Conservation (phyloP, 2,888 invertebrate genomes). For the Galerucella pusilla region DNA sequence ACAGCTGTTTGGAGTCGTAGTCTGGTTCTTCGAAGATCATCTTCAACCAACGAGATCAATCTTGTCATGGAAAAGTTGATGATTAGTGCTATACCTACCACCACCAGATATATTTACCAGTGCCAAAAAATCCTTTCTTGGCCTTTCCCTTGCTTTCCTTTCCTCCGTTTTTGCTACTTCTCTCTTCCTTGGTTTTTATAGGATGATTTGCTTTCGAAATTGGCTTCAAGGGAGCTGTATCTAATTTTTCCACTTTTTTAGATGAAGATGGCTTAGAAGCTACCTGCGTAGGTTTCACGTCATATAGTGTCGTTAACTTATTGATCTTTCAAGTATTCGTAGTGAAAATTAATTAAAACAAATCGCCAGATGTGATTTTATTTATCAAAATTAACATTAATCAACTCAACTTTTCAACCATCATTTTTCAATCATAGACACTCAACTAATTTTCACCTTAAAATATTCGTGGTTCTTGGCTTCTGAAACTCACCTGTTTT, state of each 20-base stretch:
- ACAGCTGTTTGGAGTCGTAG: slow-evolving; percentile 49
- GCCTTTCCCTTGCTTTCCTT: slow-evolving; percentile 73
- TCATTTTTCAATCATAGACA: background rate
- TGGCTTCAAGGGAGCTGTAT: slow-evolving; percentile 60
- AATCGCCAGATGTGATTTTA: no score
- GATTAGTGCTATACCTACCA: slow-evolving; percentile 69
- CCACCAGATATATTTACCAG: slow-evolving; percentile 87
- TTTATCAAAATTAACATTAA: no score
- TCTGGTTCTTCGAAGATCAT: slow-evolving; percentile 48
- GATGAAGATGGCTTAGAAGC: slow-evolving; percentile 49
- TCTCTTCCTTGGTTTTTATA: slow-evolving; percentile 41
- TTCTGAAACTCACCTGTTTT: slow-evolving; percentile 45
- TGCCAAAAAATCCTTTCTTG: slow-evolving; percentile 86
- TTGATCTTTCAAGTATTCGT: background rate
- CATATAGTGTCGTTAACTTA: slow-evolving; percentile 5
- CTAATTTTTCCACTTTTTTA: slow-evolving; percentile 57
- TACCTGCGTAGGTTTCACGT: slow-evolving; percentile 29
- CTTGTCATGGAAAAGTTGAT: slow-evolving; percentile 60
- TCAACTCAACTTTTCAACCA: no score
- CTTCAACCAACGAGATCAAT: slow-evolving; percentile 56
- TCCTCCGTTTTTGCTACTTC: slow-evolving; percentile 61
- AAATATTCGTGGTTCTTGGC: slow-evolving; percentile 36
- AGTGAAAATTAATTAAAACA: background rate
- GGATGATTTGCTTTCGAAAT: slow-evolving; percentile 58
- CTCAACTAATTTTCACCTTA: background rate